Percentiles rank a stretch among this genome's conserved stretches.
phyloP scores from a whole-genome alignment of 1,140 invertebrate genomes.

The Acromyrmex heyeri region DNA sequence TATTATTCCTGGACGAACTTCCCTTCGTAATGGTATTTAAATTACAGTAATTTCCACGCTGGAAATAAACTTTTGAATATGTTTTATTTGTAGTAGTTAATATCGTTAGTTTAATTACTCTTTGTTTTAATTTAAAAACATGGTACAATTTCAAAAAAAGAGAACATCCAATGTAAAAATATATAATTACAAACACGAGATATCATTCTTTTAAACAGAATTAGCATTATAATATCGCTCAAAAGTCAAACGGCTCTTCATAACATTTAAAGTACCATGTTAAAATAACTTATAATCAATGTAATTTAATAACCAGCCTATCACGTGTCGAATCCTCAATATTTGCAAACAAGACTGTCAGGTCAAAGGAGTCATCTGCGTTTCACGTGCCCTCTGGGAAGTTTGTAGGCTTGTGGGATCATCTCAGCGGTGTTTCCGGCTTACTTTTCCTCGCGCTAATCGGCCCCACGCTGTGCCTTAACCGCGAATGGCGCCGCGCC shows the following conservation, averaged over 20 bases:
- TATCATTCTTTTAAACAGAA: neutral
- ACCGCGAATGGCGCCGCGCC: conserved; percentile 45
- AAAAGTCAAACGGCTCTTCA: neutral
- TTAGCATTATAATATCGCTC: neutral
- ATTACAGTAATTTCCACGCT: neutral
- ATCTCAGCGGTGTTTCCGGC: conserved; percentile 23
- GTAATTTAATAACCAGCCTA: neutral
- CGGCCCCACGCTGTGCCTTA: neutral
- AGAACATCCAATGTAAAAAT: neutral
- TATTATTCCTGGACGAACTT: conserved; percentile 14
- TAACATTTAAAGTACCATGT: neutral
- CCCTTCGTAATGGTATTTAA: conserved; percentile 3
- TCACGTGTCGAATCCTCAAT: neutral
- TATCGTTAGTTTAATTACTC: conserved; percentile 28
- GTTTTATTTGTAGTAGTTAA: neutral
- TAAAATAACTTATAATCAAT: neutral
- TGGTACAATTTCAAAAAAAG: neutral
- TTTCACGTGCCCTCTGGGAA: neutral
- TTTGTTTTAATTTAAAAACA: conserved; percentile 10
- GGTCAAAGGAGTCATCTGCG: neutral
- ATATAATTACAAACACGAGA: neutral
- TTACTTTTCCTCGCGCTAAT: conserved; percentile 39
- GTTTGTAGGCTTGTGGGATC: neutral
- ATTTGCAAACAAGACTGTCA: neutral
- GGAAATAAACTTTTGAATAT: neutral